Percentiles rank a stretch among this genome's conserved stretches.
phyloP scores from a whole-genome alignment of 30 jellyfish, hydroid and myxozoan species.

The Pseudorhiza aurosa region DNA sequence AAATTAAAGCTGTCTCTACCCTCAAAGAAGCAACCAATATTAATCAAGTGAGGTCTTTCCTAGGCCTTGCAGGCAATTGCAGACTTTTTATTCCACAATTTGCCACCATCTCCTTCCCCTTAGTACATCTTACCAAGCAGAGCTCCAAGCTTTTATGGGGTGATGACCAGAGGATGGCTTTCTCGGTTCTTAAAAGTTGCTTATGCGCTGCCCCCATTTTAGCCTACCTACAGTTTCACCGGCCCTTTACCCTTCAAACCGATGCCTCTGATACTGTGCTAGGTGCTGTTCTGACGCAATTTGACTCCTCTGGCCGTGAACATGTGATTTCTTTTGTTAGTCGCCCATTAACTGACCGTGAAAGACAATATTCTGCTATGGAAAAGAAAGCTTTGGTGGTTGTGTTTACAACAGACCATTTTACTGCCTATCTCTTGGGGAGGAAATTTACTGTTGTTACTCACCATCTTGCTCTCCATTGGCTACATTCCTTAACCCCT shows the following conservation, averaged over 20 bases:
- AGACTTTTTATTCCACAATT: constrained; percentile 42
- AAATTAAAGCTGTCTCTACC: constrained; percentile 27
- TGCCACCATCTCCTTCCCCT: constrained; percentile 37
- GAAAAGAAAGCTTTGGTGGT: constrained; percentile 65
- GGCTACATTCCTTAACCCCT: constrained; percentile 46
- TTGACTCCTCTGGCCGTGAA: constrained; percentile 16
- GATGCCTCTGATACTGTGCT: constrained; percentile 57
- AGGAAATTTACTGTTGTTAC: constrained; percentile 42
- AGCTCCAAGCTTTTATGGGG: constrained; percentile 27
- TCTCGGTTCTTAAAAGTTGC: neutral
- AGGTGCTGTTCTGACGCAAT: constrained; percentile 55
- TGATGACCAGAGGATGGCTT: constrained; percentile 8
- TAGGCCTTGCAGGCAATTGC: constrained; percentile 57
- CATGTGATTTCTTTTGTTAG: constrained; percentile 45
- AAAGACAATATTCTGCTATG: constrained; percentile 58
- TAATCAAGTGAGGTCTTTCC: constrained; percentile 52
- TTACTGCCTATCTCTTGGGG: constrained; percentile 46
- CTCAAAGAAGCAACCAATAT: constrained; percentile 19
- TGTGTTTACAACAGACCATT: constrained; percentile 33
- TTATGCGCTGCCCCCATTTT: constrained; percentile 46
- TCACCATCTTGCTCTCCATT: constrained; percentile 51
- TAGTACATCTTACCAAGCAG: constrained; percentile 19
- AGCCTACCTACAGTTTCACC: constrained; percentile 35
- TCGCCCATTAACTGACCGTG: constrained; percentile 30
- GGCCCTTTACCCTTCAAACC: constrained; percentile 44